Evolutionary conservation across 2,113 vertebrate species (phyloP), one percentile per base, ranked within the genome.

Genomic region (Camelus bactrianus): DNA sequence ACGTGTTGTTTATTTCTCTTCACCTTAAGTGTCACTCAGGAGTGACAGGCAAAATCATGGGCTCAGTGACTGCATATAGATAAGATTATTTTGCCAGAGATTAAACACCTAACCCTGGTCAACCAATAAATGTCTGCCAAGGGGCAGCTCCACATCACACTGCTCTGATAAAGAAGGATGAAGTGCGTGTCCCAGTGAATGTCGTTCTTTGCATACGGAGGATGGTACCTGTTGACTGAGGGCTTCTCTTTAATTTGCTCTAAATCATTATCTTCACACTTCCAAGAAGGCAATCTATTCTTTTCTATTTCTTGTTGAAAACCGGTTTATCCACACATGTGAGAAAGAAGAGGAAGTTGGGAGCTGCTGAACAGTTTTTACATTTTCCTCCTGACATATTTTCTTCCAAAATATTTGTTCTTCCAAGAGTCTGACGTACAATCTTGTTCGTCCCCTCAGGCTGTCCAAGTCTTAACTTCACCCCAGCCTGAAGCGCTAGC

Each of bases 31-130:
- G 8, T 65, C 3, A 67, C 32, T 73, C 12, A 13, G 5, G 35
- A 94, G 38, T 58, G 5, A 65, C 58, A 87, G 42, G 8, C 42
- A 97, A 94, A 94, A 79, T 81, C 70, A 86, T 20, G 32, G 89
- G 19, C 76, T 96, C 35, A 42, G 6, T 82, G 28, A 73, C 20
- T 82, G 24, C 4, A 32, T 42, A 1, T 30, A 94, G 56, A n/a
- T 79, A 85, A 76, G 16, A 75, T 46, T 77, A 65, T 89, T 75
- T 84, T 75, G 17, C 46, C 9, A 46, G 50, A 89, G 20, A 65
- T 91, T 80, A 56, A 69, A 69, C 8, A 80, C 10, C 11, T 32
- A n/a, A n/a, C n/a, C 6, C n/a, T 32, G 54, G 8, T 24, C 1
- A 64, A 38, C 32, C 20, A 52, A 54, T 17, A 85, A 90, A 79